Evolutionary conservation across 2,797 vertebrate species (phyloP), one percentile per base, ranked within the genome.

Genomic region (Denticeps clupeoides): DNA sequence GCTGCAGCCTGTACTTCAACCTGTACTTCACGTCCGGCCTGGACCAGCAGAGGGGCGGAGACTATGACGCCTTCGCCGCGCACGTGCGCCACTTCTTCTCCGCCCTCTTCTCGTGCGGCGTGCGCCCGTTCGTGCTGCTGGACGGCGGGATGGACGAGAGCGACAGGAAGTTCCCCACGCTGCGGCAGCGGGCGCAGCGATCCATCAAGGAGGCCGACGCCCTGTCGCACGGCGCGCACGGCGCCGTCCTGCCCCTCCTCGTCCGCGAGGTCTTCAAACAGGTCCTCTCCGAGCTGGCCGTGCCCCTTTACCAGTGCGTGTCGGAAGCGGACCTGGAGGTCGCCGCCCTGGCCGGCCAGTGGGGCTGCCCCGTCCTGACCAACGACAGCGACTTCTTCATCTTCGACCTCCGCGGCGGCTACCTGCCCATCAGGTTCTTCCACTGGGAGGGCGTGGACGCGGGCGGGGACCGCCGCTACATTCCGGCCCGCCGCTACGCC

Each of bases 301-400:
- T 97, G 2, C 79, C 83, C 4, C 76, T 94, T 51, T 80, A 89
- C 38, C 93, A 97, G 72, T 89, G 90, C 64, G 71, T 89, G 41
- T 78, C 82, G 3, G 94, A 99, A 74, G 94, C 94, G 10, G 93
- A 99, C 65, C 76, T 80, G 52, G 93, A 97, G 55, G 87, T 96
- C 11, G 88, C 88, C 10, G 87, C 85, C 15, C 75, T 99, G 53
- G 94, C 93, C 21, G 87, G 79, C 64, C 75, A 87, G 26, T 95
- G 92, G 93, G 77, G 72, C 26, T 97, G 93, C 35, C 90, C 92
- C 0, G 85, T 97, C 22, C 72, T 99, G 44, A 86, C 87, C 2
- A 89, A 82, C 1, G 94, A 97, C 64, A 97, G 93, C 49, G 94
- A 99, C 67, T 97, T 97, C 64, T 97, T 80, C 61, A 83, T 95